Base-by-base conservation (phyloP, 2,888 invertebrate genomes). In the Spatulosminthurus flaviceps region DNA sequence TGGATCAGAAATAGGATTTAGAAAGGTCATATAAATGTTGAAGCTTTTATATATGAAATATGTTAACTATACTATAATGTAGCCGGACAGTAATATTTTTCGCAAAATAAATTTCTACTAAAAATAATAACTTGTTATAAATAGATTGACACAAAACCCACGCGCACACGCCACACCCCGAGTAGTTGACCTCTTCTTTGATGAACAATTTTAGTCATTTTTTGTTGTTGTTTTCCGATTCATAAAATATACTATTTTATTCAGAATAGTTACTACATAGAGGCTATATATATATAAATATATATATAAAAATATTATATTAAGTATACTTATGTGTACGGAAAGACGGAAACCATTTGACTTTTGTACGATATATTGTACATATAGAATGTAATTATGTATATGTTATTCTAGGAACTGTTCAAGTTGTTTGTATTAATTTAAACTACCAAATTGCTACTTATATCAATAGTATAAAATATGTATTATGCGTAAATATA, bases 181-280 rank as follows among this genome's bases (percentile, higher is more conserved):
- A 64, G 4, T 64, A 64, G 64, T 64, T 64, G 64, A 64, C 64
- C 22, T 2, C 24, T 64, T 64, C 16, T 60, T 64, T 64, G 64
- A 70, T 22, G 70, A 70, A 70, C 70, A 70, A 41, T 70, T 69
- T 70, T 70, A 70, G 70, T 70, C 70, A 70, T 70, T 70, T 70
- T 70, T 41, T 22, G n/a, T n/a, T n/a, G n/a, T n/a, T n/a, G n/a
- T 70, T 70, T 70, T 34, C 11, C 28, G 28, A 70, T 41, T 70
- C 29, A 70, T 70, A 28, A 41, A 70, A n/a, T 64, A 64, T 5
- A 9, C 4, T 21, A 21, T 60, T 2, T 64, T 64, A 64, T 64
- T 64, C 22, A n/a, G n/a, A n/a, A 9, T 51, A 9, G 51, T 51
- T 51, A 51, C 51, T 51, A n/a, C 51, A 51, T 51, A 16, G 51